A percentile compares a stretch with the other conserved stretches of the same genome.
phyloP scores from a whole-genome alignment of 2,113 vertebrate genomes.

The Lampris megalopsis region DNA sequence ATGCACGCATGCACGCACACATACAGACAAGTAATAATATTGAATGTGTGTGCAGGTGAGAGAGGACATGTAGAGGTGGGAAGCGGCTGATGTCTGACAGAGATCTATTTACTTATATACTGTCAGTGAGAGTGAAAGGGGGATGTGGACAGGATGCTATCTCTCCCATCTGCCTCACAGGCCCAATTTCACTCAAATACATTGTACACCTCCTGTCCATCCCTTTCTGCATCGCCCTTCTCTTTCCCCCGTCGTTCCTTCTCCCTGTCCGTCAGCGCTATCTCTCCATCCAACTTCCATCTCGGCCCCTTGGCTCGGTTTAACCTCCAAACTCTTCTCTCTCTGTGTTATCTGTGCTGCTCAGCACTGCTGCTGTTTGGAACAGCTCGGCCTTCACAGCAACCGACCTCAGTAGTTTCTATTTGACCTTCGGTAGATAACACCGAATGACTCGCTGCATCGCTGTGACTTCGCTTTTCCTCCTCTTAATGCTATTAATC shows the following conservation, averaged over 20 bases:
- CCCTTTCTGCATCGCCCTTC: background rate
- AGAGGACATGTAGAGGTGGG: slow-evolving; percentile 43
- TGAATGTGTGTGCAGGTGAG: slow-evolving; percentile 4
- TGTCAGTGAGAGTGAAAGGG: slow-evolving; percentile 5
- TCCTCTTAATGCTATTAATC: slow-evolving; percentile 24
- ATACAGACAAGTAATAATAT: slow-evolving; percentile 20
- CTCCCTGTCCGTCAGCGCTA: background rate
- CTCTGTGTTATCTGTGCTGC: slow-evolving; percentile 10
- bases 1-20: slow-evolving; percentile 21
- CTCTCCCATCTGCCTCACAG: slow-evolving; percentile 7
- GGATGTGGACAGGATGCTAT: slow-evolving; percentile 2
- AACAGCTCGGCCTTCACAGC: background rate
- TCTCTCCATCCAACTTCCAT: background rate
- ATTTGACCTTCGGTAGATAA: slow-evolving; percentile 49
- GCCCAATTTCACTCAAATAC: background rate
- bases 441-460: slow-evolving; percentile 34
- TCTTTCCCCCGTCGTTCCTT: background rate
- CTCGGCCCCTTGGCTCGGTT: slow-evolving; percentile 22
- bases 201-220: slow-evolving; percentile 1
- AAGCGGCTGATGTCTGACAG: slow-evolving; percentile 62
- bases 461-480: slow-evolving; percentile 20
- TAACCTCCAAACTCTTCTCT: slow-evolving; percentile 15
- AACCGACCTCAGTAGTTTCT: slow-evolving; percentile 21
- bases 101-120: slow-evolving; percentile 43
- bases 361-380: slow-evolving; percentile 10